Evolutionary conservation across 2,113 vertebrate genomes (phyloP).

Genomic region (Beaufortia kweichowensis): DNA sequence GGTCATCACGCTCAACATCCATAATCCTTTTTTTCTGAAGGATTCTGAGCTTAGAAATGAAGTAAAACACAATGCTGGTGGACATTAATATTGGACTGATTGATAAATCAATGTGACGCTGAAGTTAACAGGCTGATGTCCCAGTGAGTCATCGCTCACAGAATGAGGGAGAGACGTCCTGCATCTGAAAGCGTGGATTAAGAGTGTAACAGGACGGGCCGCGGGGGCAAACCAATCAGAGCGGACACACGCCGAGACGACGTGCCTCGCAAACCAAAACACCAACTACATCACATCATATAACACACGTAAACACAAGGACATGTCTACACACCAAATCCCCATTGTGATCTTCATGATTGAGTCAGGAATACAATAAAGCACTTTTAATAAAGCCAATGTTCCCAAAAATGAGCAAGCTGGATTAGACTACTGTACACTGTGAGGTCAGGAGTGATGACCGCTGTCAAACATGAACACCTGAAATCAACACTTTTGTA

Average conservation of each 20-base stretch:
- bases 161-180: not conserved
- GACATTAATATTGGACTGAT: constrained; percentile 6
- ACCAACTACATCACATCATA: not conserved
- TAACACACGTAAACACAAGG: not conserved
- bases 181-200: constrained; percentile 46
- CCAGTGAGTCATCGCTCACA: not conserved
- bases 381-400: not conserved
- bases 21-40: not conserved
- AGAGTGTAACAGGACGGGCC: constrained; percentile 7
- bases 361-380: not conserved
- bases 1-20: no score
- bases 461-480: no score
- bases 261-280: constrained; percentile 28
- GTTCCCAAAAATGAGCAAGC: no score
- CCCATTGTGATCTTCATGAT: not conserved
- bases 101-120: constrained; percentile 36
- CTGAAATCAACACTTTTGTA: no score
- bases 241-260: not conserved
- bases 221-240: constrained; percentile 7
- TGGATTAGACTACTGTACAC: no score
- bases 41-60: not conserved
- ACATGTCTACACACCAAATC: not conserved
- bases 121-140: constrained; percentile 27
- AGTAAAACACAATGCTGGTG: not conserved
- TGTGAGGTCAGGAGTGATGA: no score